phyloP scores from a whole-genome alignment of 2,113 vertebrate species.

The Actinemys pallida region DNA sequence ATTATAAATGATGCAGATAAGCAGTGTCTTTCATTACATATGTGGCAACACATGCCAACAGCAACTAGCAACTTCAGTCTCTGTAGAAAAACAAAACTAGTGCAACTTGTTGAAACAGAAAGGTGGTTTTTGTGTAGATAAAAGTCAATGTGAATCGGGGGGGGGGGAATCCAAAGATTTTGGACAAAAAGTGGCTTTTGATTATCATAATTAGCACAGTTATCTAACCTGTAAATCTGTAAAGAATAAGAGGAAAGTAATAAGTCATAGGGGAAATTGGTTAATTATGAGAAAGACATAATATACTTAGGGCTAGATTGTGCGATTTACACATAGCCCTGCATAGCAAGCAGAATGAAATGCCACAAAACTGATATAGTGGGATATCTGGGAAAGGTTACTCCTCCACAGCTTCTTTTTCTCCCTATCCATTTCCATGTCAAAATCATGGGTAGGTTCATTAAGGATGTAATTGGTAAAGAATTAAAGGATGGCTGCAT shows the following conservation, averaged over 20 bases:
- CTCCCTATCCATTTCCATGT: slow-evolving; percentile 9
- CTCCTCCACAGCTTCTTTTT: background rate
- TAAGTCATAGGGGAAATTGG: background rate
- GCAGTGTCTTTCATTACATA: background rate
- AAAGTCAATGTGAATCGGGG: background rate
- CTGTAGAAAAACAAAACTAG: background rate
- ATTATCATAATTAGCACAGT: background rate
- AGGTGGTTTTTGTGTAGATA: background rate
- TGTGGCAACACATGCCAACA: background rate
- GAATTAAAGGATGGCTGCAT: rapidly evolving
- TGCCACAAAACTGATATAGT: slow-evolving; percentile 30
- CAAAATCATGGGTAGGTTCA: background rate
- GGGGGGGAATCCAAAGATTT: background rate
- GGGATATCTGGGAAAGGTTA: background rate
- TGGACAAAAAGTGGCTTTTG: background rate
- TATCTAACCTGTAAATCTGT: background rate
- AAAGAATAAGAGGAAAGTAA: slow-evolving; percentile 6
- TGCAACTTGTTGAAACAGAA: background rate
- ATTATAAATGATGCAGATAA: slow-evolving; percentile 29
- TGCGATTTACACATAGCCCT: slow-evolving; percentile 3
- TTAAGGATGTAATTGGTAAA: background rate
- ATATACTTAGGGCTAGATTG: slow-evolving; percentile 32
- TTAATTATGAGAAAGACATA: slow-evolving; percentile 32
- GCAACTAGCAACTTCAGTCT: background rate
- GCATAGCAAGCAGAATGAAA: slow-evolving; percentile 55